phyloP scores from a whole-genome alignment of 1,140 invertebrate genomes.

The Aradophagus sp. region DNA sequence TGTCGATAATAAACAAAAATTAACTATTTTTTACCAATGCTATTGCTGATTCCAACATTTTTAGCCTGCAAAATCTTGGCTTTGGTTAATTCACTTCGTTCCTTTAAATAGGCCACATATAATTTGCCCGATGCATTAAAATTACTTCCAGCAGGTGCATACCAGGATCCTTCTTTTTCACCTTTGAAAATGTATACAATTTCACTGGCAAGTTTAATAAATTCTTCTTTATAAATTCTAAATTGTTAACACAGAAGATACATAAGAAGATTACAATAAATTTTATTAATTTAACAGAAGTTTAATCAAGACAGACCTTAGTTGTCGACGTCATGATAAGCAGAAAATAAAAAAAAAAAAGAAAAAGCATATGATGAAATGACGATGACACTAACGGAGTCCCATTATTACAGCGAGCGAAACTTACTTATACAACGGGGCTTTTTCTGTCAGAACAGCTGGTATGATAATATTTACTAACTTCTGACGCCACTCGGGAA shows the following conservation, averaged over 20 bases:
- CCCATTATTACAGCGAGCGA: too few relatives aligned
- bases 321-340: neutral
- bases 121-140: slow-evolving; percentile 26
- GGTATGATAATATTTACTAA: neutral
- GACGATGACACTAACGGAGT: too few relatives aligned
- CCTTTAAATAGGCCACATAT: slow-evolving; percentile 28
- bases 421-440: slow-evolving; percentile 20
- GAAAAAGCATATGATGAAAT: too few relatives aligned
- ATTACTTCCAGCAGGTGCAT: neutral
- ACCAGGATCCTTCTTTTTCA: slow-evolving; percentile 16
- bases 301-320: neutral
- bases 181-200: slow-evolving; percentile 18
- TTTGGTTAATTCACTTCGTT: slow-evolving; percentile 21
- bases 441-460: neutral
- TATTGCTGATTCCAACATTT: slow-evolving; percentile 1
- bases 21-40: slow-evolving; percentile 11
- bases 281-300: slow-evolving; percentile 1
- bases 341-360: neutral
- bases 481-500: neutral
- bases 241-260: neutral
- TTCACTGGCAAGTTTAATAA: slow-evolving; percentile 12
- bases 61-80: slow-evolving; percentile 7
- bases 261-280: neutral
- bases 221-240: slow-evolving; percentile 22
- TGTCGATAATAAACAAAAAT: too few relatives aligned